A percentile compares a stretch with the other conserved stretches of the same genome.
These are phyloP conservation scores for Rhamphomyia laevipes DNA, from an alignment of 2,888 invertebrate genomes.

Conservation along the genomic window DNA sequence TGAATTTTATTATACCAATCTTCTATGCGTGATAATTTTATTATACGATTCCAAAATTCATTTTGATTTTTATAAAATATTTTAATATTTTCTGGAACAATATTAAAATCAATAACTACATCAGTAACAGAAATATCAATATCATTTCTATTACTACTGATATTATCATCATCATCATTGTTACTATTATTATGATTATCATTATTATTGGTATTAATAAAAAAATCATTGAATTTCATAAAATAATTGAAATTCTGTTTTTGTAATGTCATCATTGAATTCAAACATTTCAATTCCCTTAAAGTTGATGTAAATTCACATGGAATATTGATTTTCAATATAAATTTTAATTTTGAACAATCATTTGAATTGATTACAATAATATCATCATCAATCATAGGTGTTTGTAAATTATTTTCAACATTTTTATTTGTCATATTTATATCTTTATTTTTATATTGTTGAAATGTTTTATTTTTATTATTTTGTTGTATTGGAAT, in stretches of 20 bases:
- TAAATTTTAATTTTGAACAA: slow-evolving; percentile 9
- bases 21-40: slow-evolving; percentile 47
- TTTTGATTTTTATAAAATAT: slow-evolving; percentile 25
- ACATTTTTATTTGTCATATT: background rate
- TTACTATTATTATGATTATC: too few relatives aligned
- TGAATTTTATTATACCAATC: slow-evolving; percentile 76
- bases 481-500: slow-evolving; percentile 2
- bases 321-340: slow-evolving; percentile 25
- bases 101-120: slow-evolving; percentile 3
- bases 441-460: background rate
- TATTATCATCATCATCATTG: too few relatives aligned
- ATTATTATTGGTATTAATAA: too few relatives aligned
- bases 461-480: background rate
- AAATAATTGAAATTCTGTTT: background rate
- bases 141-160: too few relatives aligned
- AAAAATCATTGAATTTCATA: too few relatives aligned
- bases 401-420: background rate
- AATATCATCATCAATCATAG: slow-evolving; percentile 1
- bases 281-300: slow-evolving; percentile 72
- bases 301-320: slow-evolving; percentile 55
- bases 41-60: slow-evolving; percentile 28
- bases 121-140: too few relatives aligned
- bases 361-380: slow-evolving; percentile 9
- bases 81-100: slow-evolving; percentile 20
- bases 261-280: slow-evolving; percentile 41